Evolutionary conservation across 2,113 vertebrate genomes (phyloP).

Genomic region (Mormyrus lacerda): DNA sequence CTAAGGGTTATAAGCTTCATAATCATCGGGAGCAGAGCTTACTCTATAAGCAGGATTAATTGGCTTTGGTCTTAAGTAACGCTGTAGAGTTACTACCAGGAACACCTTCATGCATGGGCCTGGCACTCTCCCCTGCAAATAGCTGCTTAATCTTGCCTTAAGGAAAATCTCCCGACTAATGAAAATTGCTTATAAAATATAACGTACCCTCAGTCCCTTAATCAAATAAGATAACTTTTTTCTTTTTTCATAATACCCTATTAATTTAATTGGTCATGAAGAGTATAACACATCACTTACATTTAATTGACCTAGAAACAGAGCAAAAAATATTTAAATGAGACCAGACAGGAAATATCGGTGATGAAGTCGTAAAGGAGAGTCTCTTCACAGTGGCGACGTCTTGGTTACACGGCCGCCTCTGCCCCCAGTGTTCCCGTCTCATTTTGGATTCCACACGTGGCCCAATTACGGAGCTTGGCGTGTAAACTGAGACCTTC

Average conservation of each 20-base stretch:
- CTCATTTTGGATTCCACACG: constrained; percentile 60
- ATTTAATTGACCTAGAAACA: constrained; percentile 99
- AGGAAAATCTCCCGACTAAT: constrained; percentile 93
- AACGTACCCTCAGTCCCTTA: constrained; percentile 94
- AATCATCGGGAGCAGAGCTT: constrained; percentile 87
- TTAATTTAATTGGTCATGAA: constrained; percentile 99
- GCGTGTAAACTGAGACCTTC: constrained; percentile 69
- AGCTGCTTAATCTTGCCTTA: constrained; percentile 91
- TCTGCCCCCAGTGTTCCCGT: constrained; percentile 32
- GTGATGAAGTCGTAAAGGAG: constrained; percentile 76
- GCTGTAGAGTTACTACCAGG: constrained; percentile 73
- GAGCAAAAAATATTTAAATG: constrained; percentile 85
- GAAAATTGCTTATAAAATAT: constrained; percentile 99
- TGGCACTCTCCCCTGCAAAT: constrained; percentile 73
- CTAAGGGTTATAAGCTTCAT: constrained; percentile 88
- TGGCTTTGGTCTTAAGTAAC: constrained; percentile 97
- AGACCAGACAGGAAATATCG: constrained; percentile 76
- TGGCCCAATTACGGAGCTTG: constrained; percentile 69
- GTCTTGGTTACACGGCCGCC: constrained; percentile 50
- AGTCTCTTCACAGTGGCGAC: constrained; percentile 56
- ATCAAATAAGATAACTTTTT: constrained; percentile 92
- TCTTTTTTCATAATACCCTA: constrained; percentile 89
- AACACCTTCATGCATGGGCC: constrained; percentile 89
- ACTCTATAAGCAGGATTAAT: constrained; percentile 94
- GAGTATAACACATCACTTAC: constrained; percentile 96